phyloP scores from a whole-genome alignment of 2,113 vertebrate species.

The Toxostoma redivivum region DNA sequence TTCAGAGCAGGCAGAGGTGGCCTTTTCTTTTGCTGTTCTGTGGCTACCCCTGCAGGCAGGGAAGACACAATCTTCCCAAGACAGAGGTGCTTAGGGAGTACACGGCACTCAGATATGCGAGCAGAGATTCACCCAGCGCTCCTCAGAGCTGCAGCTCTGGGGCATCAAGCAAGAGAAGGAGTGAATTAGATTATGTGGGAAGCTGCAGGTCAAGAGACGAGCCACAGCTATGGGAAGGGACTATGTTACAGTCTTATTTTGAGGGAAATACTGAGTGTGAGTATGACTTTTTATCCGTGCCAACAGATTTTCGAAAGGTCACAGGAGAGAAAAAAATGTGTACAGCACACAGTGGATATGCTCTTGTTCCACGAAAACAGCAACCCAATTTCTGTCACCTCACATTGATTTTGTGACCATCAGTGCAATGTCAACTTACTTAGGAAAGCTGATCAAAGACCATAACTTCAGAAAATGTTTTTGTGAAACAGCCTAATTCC shows the following conservation, averaged over 20 bases:
- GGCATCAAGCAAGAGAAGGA: neutral
- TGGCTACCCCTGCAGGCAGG: constrained; percentile 38
- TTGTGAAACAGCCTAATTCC: neutral
- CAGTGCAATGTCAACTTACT: neutral
- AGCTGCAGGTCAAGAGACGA: neutral
- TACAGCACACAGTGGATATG: neutral
- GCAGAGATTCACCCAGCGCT: neutral
- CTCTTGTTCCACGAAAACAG: neutral
- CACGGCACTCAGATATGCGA: neutral
- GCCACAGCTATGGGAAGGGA: neutral
- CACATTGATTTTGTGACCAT: neutral
- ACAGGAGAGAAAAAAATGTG: neutral
- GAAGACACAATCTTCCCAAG: neutral
- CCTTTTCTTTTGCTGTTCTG: neutral
- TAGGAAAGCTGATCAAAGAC: constrained; percentile 23
- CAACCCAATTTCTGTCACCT: neutral
- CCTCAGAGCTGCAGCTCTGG: neutral
- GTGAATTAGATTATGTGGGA: neutral
- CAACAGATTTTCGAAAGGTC: neutral
- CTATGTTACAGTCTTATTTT: neutral
- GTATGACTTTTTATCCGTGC: neutral
- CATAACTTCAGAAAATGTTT: neutral
- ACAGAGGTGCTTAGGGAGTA: neutral
- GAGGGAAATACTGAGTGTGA: neutral
- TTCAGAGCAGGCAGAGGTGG: neutral